Percentiles rank a stretch among this genome's conserved stretches.
Conservation (phyloP, 2,113 vertebrate species). For the Carassius carassius region DNA sequence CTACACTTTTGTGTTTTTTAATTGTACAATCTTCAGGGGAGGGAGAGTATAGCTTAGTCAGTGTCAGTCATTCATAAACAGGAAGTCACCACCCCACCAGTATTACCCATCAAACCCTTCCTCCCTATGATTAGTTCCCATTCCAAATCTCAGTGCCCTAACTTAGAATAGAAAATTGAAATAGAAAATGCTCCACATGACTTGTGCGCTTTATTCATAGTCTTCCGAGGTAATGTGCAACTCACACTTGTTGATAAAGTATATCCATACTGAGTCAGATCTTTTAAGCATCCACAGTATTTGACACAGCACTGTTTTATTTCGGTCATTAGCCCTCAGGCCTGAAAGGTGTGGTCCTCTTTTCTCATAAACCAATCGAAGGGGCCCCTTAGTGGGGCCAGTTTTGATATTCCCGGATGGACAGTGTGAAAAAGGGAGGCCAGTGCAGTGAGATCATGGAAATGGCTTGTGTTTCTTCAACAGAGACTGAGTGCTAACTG, state of each 20-base stretch:
- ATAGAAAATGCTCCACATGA: neutral
- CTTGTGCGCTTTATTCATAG: neutral
- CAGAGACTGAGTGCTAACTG: slow-evolving; percentile 36
- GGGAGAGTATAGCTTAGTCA: slow-evolving; percentile 16
- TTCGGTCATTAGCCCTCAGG: slow-evolving; percentile 34
- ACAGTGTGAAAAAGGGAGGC: slow-evolving; percentile 27
- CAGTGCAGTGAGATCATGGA: slow-evolving; percentile 47
- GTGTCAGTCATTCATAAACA: slow-evolving; percentile 54
- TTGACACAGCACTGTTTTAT: slow-evolving; percentile 40
- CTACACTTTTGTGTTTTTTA: neutral
- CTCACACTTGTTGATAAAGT: slow-evolving; percentile 43
- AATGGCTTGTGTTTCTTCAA: slow-evolving; percentile 35
- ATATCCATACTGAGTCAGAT: slow-evolving; percentile 34
- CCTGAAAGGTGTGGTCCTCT: slow-evolving; percentile 29
- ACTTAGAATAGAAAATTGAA: slow-evolving; percentile 1
- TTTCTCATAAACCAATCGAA: slow-evolving; percentile 23
- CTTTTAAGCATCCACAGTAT: slow-evolving; percentile 46
- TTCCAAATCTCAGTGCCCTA: neutral
- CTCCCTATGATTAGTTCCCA: slow-evolving; percentile 23
- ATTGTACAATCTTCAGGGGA: slow-evolving; percentile 26
- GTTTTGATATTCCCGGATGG: slow-evolving; percentile 28
- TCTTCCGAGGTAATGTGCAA: neutral
- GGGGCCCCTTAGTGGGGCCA: slow-evolving; percentile 19
- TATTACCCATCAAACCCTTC: slow-evolving; percentile 28
- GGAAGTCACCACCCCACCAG: slow-evolving; percentile 50